Conservation (phyloP, 2,888 invertebrate genomes). For the Osmoderma eremita region DNA sequence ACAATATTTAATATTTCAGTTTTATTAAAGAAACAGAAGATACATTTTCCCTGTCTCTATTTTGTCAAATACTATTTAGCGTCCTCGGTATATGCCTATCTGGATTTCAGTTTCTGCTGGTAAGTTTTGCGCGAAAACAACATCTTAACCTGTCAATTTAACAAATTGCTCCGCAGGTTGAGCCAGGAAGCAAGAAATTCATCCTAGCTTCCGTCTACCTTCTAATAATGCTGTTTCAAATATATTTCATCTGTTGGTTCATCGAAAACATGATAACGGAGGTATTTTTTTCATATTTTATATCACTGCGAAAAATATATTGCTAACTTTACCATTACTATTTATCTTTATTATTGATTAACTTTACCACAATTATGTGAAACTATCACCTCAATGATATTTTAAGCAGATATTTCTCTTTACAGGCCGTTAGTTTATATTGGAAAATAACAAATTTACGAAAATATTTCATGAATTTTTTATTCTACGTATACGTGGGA, state of each 20-base stretch:
- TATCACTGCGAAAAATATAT: neutral
- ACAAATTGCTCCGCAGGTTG: neutral
- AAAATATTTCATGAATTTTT: too few species aligned
- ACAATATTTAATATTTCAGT: slow-evolving; percentile 28
- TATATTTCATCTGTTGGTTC: slow-evolving; percentile 48
- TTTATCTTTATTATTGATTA: too few species aligned
- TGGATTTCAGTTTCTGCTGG: slow-evolving; percentile 48
- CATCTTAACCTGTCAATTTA: neutral
- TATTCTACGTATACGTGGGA: too few species aligned
- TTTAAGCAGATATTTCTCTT: too few species aligned
- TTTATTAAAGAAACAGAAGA: slow-evolving; percentile 41
- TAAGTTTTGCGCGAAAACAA: slow-evolving; percentile 36
- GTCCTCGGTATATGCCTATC: slow-evolving; percentile 46
- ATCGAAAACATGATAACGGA: slow-evolving; percentile 50
- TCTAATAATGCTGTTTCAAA: slow-evolving; percentile 48
- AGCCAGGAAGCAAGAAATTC: slow-evolving; percentile 38
- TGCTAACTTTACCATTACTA: too few species aligned
- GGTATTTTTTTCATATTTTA: slow-evolving; percentile 38
- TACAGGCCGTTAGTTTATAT: too few species aligned
- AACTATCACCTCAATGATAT: too few species aligned
- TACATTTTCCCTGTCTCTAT: slow-evolving; percentile 43
- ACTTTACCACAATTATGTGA: too few species aligned
- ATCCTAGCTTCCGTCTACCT: slow-evolving; percentile 15
- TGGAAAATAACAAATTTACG: too few species aligned
- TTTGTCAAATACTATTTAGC: slow-evolving; percentile 46